phyloP scores from a whole-genome alignment of 2,797 vertebrate genomes.

The Mallotus villosus region DNA sequence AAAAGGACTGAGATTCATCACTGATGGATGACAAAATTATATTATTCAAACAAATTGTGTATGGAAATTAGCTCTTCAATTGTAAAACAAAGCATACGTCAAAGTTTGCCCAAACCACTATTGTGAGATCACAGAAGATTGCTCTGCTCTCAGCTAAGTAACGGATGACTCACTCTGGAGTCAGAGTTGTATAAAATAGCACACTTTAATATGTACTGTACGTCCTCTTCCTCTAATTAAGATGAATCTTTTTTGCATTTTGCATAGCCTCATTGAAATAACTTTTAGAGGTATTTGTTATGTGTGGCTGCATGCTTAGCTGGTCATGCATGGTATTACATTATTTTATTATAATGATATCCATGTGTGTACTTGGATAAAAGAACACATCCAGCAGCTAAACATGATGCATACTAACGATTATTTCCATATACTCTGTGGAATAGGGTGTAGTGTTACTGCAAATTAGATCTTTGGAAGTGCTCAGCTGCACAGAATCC shows the following conservation, averaged over 20 bases:
- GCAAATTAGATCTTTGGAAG: conserved; percentile 7
- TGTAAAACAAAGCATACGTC: too few species aligned
- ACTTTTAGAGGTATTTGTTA: conserved; percentile 8
- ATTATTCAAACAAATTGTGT: neutral
- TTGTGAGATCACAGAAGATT: neutral
- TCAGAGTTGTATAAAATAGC: neutral
- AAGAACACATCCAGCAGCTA: conserved; percentile 28
- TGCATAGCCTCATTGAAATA: conserved; percentile 19
- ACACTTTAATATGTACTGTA: neutral
- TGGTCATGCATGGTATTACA: conserved; percentile 13
- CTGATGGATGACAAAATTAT: neutral
- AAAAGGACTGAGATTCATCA: conserved; percentile 2
- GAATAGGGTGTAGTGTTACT: conserved; percentile 21
- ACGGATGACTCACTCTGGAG: neutral
- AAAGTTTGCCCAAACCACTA: neutral
- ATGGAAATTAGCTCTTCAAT: too few species aligned
- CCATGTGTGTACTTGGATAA: conserved; percentile 32
- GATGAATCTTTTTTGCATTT: conserved; percentile 5
- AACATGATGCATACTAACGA: conserved; percentile 23
- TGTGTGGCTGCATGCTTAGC: conserved; percentile 25
- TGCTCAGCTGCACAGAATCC: conserved; percentile 53
- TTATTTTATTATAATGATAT: neutral
- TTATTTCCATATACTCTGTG: conserved; percentile 26
- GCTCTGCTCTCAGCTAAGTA: neutral
- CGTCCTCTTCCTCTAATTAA: conserved; percentile 26